Base-by-base conservation (phyloP, 2,888 invertebrate genomes). In the Automeris io region DNA sequence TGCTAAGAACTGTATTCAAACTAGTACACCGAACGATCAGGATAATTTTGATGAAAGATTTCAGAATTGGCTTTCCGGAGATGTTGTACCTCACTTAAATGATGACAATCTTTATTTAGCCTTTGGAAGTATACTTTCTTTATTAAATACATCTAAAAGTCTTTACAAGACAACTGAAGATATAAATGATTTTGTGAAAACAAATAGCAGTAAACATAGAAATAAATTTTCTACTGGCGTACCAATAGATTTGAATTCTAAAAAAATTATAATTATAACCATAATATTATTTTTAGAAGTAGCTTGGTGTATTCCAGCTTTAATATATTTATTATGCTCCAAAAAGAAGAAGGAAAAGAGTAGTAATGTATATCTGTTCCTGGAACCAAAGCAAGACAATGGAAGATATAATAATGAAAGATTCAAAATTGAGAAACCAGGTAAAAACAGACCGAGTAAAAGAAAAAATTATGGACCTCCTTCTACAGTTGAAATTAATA, bases 61-160 rank as follows among this genome's bases (percentile, higher is more conserved):
- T 25, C 87, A 86, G 45, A 47, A 64, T 0, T 92, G 91, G 90
- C 67, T 91, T 1, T 54, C 65, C 12, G 56, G 61, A n/a, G 74
- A 83, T 12, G 72, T 90, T 2, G 50, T 81, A 5, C 87, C 87
- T 1, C 90, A 88, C 56, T 73, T 91, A 11, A 77, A 78, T 34
- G 91, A 91, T 50, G 89, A 90, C 5, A 79, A 86, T 41, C 82
- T 91, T 50, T 92, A 91, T 52, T 73, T 89, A 2, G 90, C 81
- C 2, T 76, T 90, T 5, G 86, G 85, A 2, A 80, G 80, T 44
- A 75, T 90, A 1, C 61, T 89, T 1, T 62, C 76, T 11, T 50
- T 83, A 35, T 43, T 73, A 1, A 75, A 78, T 43, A 61, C 41
- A 33, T 61, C 70, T 4, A 54, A 47, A 29, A 43, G 46, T 3